Evolutionary conservation across 2,797 vertebrate species (phyloP), one percentile per base, ranked within the genome.

Genomic region (Craterocephalus amniculus): DNA sequence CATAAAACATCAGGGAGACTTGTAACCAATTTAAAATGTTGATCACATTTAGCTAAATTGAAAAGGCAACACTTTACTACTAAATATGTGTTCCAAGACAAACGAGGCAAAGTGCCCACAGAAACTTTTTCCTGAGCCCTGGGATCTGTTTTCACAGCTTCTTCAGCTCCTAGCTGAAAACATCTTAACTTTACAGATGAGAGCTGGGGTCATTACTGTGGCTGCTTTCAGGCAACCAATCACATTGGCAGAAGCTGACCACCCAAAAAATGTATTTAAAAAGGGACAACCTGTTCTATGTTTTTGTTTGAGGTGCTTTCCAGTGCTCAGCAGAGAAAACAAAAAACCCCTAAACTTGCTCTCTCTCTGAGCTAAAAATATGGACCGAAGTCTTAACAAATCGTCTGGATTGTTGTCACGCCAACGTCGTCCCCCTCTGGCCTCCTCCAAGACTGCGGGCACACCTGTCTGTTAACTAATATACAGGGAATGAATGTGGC

Each of bases 361-460:
- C 22, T 31, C 18, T 61, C 2, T 38, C 7, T 12, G 1, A 58
- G 7, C 45, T 63, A 58, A 48, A 63, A 27, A 32, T 14, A 10
- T 18, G 6, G 6, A 29, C 45, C 48, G 34, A 61, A 51, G 38
- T 2, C 56, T 20, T 40, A 36, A 22, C 2, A 48, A 67, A 67
- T 51, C 29, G 4, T 29, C 63, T 48, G 45, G 56, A 58, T 55
- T 56, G 45, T 43, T 12, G 35, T 29, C 16, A 70, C 4, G 12
- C 9, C 51, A 43, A 8, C 11, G 32, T 59, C 48, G 35, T 80
- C 81, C 77, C 79, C 83, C 83, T 76, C 79, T 45, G 65, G 48
- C 61, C 74, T 85, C 78, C 81, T 79, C 73, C 64, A n/a, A 72
- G 65, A 79, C 70, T 57, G 63, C 58, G 51, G 48, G 62, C 49